Evolutionary conservation across 2,113 vertebrate genomes (phyloP), one percentile per base, ranked within the genome.

Genomic region (Bothrops jararaca): DNA sequence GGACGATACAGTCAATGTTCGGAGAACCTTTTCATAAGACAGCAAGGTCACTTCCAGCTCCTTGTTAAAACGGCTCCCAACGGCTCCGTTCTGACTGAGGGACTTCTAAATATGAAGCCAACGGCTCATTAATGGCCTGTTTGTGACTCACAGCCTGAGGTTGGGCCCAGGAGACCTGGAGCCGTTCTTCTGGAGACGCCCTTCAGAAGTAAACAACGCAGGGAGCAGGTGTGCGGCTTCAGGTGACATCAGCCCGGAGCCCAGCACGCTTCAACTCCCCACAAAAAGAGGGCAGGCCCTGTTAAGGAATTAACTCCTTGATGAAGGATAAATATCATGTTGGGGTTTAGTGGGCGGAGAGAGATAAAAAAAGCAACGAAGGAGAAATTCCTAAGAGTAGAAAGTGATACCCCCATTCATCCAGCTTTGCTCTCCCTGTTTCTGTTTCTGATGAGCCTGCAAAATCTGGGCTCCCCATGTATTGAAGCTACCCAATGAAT

Each of bases 191-290:
- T 50, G 26, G 64, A 48, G 53, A 69, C 0, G 57, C 85, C 0
- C n/a, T 56, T n/a, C 12, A 0, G 0, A 0, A 0, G 29, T 1
- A 56, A 0, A 5, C 45, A n/a, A 0, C 13, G n/a, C 15, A 0
- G 0, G 54, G 64, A 94, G 91, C 74, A 20, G 93, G 42, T 56
- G 89, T 87, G 89, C 18, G 0, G 2, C 0, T 57, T 4, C 91
- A 80, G 87, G 56, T 56, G 12, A 69, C 89, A 15, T 15, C 10
- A 92, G 93, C 85, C 0, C 0, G 3, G 34, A 56, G 86, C 1
- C 1, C n/a, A 0, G 23, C 58, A 58, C 39, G 7, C 24, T 1
- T 11, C 15, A 24, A 3, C 24, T 2, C 11, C 12, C 7, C 15
- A 34, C 12, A 0, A 2, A 1, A 2, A n/a, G 60, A 0, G 18